phyloP scores from a whole-genome alignment of 2,113 vertebrate genomes.

The Prinia subflava region DNA sequence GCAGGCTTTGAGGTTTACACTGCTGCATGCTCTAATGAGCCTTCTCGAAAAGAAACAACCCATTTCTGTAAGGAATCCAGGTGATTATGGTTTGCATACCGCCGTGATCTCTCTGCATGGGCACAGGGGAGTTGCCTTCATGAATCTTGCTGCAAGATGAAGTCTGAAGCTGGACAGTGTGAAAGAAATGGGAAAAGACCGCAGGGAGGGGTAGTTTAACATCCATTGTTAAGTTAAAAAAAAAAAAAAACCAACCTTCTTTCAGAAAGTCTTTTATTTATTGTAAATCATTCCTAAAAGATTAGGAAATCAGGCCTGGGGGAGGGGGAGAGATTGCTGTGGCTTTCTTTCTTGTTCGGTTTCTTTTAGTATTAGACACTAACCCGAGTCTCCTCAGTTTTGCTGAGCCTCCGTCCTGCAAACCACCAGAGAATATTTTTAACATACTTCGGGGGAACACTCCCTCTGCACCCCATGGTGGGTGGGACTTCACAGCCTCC shows the following conservation, averaged over 20 bases:
- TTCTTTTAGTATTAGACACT: neutral
- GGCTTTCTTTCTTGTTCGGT: neutral
- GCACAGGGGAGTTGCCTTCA: conserved; percentile 16
- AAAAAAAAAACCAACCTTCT: neutral
- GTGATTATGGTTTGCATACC: neutral
- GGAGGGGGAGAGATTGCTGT: neutral
- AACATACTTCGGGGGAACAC: neutral
- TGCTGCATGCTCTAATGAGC: conserved; percentile 33
- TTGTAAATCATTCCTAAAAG: conserved; percentile 43
- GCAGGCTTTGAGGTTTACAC: neutral
- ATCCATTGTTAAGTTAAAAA: neutral
- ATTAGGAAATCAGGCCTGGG: conserved; percentile 30
- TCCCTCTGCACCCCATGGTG: neutral
- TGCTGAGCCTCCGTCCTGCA: neutral
- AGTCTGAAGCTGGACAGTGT: conserved; percentile 1
- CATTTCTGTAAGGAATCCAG: conserved; percentile 37
- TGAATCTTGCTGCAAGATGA: neutral
- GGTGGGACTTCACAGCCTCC: neutral
- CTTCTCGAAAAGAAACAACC: conserved; percentile 25
- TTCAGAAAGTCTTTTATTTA: conserved; percentile 31
- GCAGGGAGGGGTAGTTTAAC: neutral
- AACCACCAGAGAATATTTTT: neutral
- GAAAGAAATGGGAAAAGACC: conserved; percentile 21
- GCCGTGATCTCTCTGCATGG: conserved; percentile 20
- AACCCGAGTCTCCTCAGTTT: neutral